phyloP scores from a whole-genome alignment of 2,113 vertebrate genomes.

The Notiomystis cincta region DNA sequence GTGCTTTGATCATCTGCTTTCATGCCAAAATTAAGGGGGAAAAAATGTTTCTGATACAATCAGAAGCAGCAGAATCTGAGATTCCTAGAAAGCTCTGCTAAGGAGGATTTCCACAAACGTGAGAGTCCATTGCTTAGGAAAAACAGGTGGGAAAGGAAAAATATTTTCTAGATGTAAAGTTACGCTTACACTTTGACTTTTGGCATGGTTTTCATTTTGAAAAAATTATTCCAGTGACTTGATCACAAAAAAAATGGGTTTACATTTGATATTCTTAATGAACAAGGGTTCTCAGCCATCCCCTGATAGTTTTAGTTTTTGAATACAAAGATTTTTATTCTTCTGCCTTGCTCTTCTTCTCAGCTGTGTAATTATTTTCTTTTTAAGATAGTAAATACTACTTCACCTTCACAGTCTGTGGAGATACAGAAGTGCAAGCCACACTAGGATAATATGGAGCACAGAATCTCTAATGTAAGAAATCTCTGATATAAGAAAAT shows the following conservation, averaged over 20 bases:
- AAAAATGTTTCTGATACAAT: not conserved
- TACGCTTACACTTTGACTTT: not conserved
- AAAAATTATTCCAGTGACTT: not conserved
- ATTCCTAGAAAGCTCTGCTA: conserved; percentile 17
- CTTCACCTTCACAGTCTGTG: not conserved
- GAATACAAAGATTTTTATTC: not conserved
- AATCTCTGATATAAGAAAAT: not conserved
- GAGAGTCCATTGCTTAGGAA: not conserved
- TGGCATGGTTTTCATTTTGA: not conserved
- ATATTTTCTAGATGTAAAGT: not conserved
- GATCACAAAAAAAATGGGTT: not conserved
- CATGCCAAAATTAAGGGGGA: not conserved
- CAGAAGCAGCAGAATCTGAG: not conserved
- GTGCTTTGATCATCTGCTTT: not conserved
- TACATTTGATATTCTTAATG: not conserved
- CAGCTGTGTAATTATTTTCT: not conserved
- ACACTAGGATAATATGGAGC: not conserved
- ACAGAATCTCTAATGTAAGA: not conserved
- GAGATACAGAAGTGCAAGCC: not conserved
- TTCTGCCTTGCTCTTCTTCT: not conserved
- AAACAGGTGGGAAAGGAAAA: not conserved
- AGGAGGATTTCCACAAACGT: not conserved
- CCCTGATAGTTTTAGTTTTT: not conserved
- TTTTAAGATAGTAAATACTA: not conserved
- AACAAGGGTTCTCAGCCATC: not conserved